Base-by-base conservation (phyloP, 2,888 invertebrate species). In the Machimus rusticus region DNA sequence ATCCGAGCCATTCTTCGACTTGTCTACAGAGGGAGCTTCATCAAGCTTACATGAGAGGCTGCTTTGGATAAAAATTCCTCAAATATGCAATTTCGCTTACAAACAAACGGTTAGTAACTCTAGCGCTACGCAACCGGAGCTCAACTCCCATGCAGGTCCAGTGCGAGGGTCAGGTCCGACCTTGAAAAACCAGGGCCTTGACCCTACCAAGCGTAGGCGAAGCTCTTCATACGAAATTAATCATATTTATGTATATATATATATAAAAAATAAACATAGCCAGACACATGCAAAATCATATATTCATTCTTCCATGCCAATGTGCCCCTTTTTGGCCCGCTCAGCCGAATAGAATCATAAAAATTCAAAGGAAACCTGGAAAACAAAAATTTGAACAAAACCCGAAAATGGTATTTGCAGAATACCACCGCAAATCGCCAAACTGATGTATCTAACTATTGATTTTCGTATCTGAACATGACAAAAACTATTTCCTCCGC, bases 11-110 rank as follows among this genome's bases (percentile, higher is more conserved):
- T 84, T 43, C 37, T 74, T 74, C 74, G 39, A 43, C 34, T 46
- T 81, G 74, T 66, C 84, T 84, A 84, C 84, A 84, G 66, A 84
- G 34, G 74, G 85, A 82, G 57, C 74, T 87, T 66, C 84, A 57
- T 87, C 84, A 85, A 84, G 77, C 77, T 76, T 87, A 74, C 82
- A 82, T 81, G 79, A 87, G 79, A 86, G 87, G 84, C 87, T 87
- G 87, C 87, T 87, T 74, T 84, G 82, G 39, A 77, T n/a, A 76
- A 82, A 55, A 74, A 74, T 74, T 87, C 81, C 51, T 87, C 87
- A 87, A 87, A 87, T 87, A 87, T 87, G 87, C 87, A 87, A 66
- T 85, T 85, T 84, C 31, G 82, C 77, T 87, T 85, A 87, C 87
- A 87, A 87, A 87, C 85, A 87, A 85, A 87, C 87, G 43, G 84